Percentiles rank a stretch among this genome's conserved stretches.
phyloP scores from a whole-genome alignment of 2,113 vertebrate species.

The Neotoma lepida region DNA sequence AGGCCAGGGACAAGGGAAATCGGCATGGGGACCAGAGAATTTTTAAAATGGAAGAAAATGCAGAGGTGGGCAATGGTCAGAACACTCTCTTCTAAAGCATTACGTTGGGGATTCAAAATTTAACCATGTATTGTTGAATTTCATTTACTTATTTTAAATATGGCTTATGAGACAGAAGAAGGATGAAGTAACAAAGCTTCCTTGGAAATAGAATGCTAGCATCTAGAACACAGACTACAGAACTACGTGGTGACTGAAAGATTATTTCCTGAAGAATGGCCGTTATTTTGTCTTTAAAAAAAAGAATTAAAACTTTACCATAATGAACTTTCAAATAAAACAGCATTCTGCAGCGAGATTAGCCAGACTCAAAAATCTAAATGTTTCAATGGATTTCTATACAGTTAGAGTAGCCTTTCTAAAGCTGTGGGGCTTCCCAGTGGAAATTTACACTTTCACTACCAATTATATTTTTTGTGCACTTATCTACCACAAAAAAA shows the following conservation, averaged over 20 bases:
- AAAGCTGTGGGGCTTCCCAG: too few relatives aligned
- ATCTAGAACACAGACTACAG: not conserved
- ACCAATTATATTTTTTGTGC: not conserved
- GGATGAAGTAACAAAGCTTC: not conserved
- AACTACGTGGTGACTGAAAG: not conserved
- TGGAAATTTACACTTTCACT: not conserved
- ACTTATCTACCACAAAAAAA: not conserved
- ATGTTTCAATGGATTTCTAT: not conserved
- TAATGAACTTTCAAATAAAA: not conserved
- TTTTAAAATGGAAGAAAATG: slow-evolving; percentile 8
- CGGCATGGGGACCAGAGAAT: not conserved
- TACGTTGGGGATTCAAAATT: not conserved
- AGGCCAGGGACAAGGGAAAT: not conserved
- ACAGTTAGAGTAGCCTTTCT: not conserved
- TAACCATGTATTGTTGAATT: not conserved
- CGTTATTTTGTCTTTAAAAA: not conserved
- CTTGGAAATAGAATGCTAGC: not conserved
- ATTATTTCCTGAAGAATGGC: not conserved
- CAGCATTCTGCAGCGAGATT: not conserved
- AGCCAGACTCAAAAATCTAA: not conserved
- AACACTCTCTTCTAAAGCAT: not conserved
- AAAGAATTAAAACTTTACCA: not conserved
- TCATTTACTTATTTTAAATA: slow-evolving; percentile 26
- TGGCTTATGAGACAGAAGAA: not conserved
- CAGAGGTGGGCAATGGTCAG: not conserved